phyloP scores from a whole-genome alignment of 2,888 invertebrate species.

The Hirtodrosophila histrioides region DNA sequence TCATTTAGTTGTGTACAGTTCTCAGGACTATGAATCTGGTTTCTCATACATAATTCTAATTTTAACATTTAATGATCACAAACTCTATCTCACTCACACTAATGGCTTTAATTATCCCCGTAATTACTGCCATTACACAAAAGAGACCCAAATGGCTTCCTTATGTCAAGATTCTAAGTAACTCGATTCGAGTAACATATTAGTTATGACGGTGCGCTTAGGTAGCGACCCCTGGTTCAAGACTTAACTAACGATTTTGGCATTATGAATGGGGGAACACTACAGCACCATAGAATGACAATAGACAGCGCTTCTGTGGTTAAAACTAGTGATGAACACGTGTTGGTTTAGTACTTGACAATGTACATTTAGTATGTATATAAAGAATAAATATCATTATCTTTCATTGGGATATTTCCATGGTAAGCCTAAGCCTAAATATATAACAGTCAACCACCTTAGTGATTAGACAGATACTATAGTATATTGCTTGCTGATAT shows the following conservation, averaged over 20 bases:
- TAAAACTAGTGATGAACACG: conserved; percentile 10
- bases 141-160: conserved; percentile 54
- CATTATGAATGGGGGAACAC: conserved; percentile 17
- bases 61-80: conserved; percentile 34
- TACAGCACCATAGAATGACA: conserved; percentile 18
- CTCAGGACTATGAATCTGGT: no score
- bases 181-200: conserved; percentile 54
- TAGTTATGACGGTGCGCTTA: conserved; percentile 45
- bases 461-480: no score
- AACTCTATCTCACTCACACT: conserved; percentile 34
- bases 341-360: no score
- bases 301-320: conserved; percentile 9
- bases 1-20: no score
- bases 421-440: no score
- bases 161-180: conserved; percentile 47
- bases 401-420: no score
- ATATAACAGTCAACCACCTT: no score
- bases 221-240: conserved; percentile 62
- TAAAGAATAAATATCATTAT: no score
- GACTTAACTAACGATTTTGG: conserved; percentile 61
- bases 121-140: conserved; percentile 58
- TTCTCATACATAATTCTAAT: no score
- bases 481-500: no score
- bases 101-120: conserved; percentile 27
- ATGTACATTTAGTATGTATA: background rate